Evolutionary conservation across 2,113 vertebrate species (phyloP).

Genomic region (Atractosteus spatula): DNA sequence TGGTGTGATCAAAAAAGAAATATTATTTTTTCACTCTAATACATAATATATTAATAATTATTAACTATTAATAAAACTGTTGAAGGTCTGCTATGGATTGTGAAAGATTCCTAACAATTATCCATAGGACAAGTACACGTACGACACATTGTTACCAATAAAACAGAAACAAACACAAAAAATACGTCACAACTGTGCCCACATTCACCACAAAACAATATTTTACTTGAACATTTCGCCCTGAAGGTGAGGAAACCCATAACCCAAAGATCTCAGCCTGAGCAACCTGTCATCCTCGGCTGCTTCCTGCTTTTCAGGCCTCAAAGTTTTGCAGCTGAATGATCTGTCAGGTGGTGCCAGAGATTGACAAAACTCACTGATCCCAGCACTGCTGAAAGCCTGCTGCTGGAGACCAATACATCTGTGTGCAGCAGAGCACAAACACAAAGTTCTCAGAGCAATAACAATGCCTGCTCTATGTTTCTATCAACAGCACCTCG

Average conservation of each 20-base stretch:
- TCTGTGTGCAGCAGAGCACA: neutral
- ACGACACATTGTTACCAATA: too few species aligned
- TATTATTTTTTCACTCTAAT: too few species aligned
- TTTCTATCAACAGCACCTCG: neutral
- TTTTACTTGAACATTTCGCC: neutral
- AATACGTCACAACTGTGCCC: neutral
- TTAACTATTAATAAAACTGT: too few species aligned
- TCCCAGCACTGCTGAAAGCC: neutral
- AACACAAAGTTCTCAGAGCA: neutral
- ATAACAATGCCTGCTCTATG: neutral
- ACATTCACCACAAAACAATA: neutral
- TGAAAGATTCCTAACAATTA: too few species aligned
- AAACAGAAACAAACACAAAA: neutral
- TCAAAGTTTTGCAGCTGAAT: neutral
- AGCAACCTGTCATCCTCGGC: neutral
- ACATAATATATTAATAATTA: too few species aligned
- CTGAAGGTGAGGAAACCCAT: neutral
- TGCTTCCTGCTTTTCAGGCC: neutral
- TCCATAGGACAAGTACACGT: too few species aligned
- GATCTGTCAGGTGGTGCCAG: conserved; percentile 1
- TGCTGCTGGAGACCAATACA: neutral
- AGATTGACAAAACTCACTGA: neutral
- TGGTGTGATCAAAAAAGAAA: too few species aligned
- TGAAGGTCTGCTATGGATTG: too few species aligned
- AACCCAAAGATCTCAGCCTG: neutral